These are phyloP conservation scores for Ivindomyrus marchei DNA, from an alignment of 2,113 vertebrate genomes.

Conservation along the genomic window DNA sequence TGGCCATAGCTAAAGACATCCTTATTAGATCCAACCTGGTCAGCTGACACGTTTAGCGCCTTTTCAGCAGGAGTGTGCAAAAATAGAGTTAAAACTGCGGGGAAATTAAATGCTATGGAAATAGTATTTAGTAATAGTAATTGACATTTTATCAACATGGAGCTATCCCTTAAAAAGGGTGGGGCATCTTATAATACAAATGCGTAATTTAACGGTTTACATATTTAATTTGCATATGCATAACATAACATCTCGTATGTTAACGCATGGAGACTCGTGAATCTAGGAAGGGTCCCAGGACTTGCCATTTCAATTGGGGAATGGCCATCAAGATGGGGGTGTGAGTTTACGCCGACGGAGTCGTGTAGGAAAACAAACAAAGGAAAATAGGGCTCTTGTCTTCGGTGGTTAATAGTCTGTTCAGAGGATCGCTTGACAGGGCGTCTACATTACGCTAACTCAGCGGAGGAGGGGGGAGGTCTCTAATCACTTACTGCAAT, in stretches of 20 bases:
- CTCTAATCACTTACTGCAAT: background rate
- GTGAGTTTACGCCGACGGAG: background rate
- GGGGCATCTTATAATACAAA: background rate
- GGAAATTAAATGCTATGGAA: background rate
- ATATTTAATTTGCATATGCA: background rate
- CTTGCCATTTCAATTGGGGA: background rate
- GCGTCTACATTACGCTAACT: background rate
- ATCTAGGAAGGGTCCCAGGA: background rate
- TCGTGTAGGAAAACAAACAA: background rate
- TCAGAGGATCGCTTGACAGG: background rate
- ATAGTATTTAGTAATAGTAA: background rate
- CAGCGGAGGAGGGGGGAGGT: background rate
- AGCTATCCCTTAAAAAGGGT: background rate
- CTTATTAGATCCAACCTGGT: background rate
- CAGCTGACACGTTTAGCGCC: background rate
- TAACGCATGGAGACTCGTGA: background rate
- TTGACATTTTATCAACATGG: background rate
- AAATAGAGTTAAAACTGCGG: background rate
- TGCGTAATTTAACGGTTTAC: background rate
- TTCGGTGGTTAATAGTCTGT: background rate
- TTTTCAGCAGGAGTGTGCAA: background rate
- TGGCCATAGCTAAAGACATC: background rate
- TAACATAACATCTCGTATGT: background rate
- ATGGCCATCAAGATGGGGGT: background rate
- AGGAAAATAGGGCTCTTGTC: background rate